Base-by-base conservation (phyloP, 2,888 invertebrate species). In the Chydorus sphaericus region DNA sequence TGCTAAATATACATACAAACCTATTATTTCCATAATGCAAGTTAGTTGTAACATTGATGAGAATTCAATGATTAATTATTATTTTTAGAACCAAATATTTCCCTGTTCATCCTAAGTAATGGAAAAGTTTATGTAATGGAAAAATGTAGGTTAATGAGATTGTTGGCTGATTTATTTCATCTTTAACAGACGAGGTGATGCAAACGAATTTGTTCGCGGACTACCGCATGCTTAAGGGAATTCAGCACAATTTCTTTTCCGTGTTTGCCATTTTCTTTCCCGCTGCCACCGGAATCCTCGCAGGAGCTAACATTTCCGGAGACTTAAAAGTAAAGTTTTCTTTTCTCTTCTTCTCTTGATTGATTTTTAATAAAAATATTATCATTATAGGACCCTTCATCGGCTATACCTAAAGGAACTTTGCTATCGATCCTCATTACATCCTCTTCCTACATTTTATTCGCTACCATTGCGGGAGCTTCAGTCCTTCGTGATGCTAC, bases 221-320 rank as follows among this genome's bases (percentile, higher is more conserved):
- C 55, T 66, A 60, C 54, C 61, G 63, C 26, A 56, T 54, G 2
- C 54, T 50, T 7, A 60, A 60, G 38, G 66, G 72, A 20, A 66
- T 67, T 3, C 68, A 70, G 2, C 68, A 76, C 59, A 65, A 64
- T 37, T 77, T 78, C 65, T 75, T 77, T 64, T 68, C 71, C 28
- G 72, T 76, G 16, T 78, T 78, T 65, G 67, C 76, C 52, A 73
- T 78, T 51, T 79, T 76, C 66, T 78, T 78, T 66, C 78, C 78
- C 2, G 75, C 78, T 23, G 76, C 77, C 4, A 78, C 78, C 48
- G 78, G 78, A 51, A 75, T 74, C 59, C 68, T 74, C 60, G 74
- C 74, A 49, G 74, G 74, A 18, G 78, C 78, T n/a, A 78, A 78
- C 63, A 77, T 78, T 59, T 76, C 75, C 31, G 77, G 77, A 49